Evolutionary conservation across 2,797 vertebrate species (phyloP).

Genomic region (Chelon auratus): DNA sequence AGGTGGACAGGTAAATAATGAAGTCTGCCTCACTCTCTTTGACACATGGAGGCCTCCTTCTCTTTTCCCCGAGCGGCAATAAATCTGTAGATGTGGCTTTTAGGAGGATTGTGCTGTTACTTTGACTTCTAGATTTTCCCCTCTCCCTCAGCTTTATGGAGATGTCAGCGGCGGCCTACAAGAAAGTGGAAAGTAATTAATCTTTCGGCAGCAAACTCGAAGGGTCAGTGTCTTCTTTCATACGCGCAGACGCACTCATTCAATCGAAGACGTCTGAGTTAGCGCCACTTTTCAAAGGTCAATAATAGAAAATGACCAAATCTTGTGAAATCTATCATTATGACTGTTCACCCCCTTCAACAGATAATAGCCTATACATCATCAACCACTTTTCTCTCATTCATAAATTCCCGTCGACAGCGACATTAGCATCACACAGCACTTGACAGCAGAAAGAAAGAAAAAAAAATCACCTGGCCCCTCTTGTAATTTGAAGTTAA

Average conservation of each 20-base stretch:
- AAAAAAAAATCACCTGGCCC: constrained; percentile 33
- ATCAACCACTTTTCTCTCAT: constrained; percentile 21
- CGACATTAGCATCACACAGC: constrained; percentile 25
- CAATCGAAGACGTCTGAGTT: constrained; percentile 28
- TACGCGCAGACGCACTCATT: constrained; percentile 16
- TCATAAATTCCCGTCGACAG: constrained; percentile 43
- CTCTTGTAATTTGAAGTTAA: constrained; percentile 53
- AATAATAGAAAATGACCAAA: constrained; percentile 33
- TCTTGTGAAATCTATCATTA: constrained; percentile 15
- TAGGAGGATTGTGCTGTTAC: constrained; percentile 66
- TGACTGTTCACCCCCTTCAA: constrained; percentile 36
- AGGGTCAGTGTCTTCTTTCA: constrained; percentile 65
- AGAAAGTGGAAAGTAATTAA: constrained; percentile 67
- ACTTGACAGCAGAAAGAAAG: constrained; percentile 43
- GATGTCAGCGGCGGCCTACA: constrained; percentile 55
- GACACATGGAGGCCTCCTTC: constrained; percentile 18
- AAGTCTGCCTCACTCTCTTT: constrained; percentile 22
- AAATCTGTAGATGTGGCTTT: constrained; percentile 73
- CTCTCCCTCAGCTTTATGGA: constrained; percentile 68
- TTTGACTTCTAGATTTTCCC: constrained; percentile 58
- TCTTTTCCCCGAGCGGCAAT: constrained; percentile 55
- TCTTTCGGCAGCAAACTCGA: constrained; percentile 66
- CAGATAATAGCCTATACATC: constrained; percentile 45
- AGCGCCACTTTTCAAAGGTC: constrained; percentile 19
- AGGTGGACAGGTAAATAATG: constrained; percentile 42